phyloP scores from a whole-genome alignment of 2,888 invertebrate genomes.

The Drosophila yooni region DNA sequence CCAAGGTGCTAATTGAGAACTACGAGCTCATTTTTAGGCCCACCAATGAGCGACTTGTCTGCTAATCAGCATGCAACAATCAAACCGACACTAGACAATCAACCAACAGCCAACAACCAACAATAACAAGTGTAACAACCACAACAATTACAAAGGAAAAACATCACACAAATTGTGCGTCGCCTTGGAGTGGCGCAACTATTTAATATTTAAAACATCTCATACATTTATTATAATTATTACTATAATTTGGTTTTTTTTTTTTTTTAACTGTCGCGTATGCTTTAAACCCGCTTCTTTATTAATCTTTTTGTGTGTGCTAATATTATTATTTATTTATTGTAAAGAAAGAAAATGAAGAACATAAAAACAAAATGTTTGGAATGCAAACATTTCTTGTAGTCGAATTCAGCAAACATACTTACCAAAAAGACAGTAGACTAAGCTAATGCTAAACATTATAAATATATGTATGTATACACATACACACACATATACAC shows the following conservation, averaged over 20 bases:
- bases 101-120: not conserved
- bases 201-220: slow-evolving; percentile 10
- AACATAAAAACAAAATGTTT: slow-evolving; percentile 14
- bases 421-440: slow-evolving; percentile 81
- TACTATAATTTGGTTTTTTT: not conserved
- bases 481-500: slow-evolving; percentile 3
- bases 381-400: slow-evolving; percentile 38
- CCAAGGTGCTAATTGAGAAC: slow-evolving; percentile 84
- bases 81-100: not conserved
- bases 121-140: not conserved
- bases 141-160: slow-evolving; percentile 5
- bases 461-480: not conserved
- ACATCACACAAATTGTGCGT: slow-evolving; percentile 25
- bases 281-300: slow-evolving; percentile 12
- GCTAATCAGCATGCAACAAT: slow-evolving; percentile 37
- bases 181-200: not conserved
- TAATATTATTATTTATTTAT: slow-evolving; percentile 64
- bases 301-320: slow-evolving; percentile 15
- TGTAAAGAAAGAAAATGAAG: slow-evolving; percentile 8
- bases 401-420: slow-evolving; percentile 60
- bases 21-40: slow-evolving; percentile 83
- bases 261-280: slow-evolving; percentile 5
- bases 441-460: slow-evolving; percentile 54
- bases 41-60: slow-evolving; percentile 83
- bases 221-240: slow-evolving; percentile 18